Evolutionary conservation across 2,888 invertebrate genomes (phyloP), one percentile per base, ranked within the genome.

Genomic region (Euphydryas editha): DNA sequence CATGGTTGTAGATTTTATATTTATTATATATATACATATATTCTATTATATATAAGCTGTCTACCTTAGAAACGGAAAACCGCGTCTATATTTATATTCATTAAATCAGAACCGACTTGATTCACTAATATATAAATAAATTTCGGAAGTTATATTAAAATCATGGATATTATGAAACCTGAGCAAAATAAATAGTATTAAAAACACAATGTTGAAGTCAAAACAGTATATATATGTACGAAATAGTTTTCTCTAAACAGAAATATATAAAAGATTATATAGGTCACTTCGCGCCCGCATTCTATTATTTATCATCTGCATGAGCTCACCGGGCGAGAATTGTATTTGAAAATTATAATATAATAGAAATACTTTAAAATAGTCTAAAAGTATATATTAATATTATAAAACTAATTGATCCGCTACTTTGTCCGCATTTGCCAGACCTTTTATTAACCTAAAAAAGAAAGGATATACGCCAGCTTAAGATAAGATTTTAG

Each of bases 231-330:
- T 37, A 56, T 30, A 63, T 49, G 39, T 15, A 17, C 37, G 37
- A 20, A 63, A 39, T 47, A 18, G 51, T 44, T 51, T 59, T 30
- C 51, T 51, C 58, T 30, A n/a, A 44, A 58, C 51, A 44, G 58
- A 59, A 49, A 57, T 51, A 37, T 44, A 37, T 59, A 30, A 21
- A 11, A n/a, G 64, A 7, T 17, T 59, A 59, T 64, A 2, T 64
- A 36, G 64, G 64, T 54, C 64, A 42, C 58, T 24, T 49, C 36
- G n/a, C 36, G 30, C 49, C 49, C 30, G 54, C 17, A n/a, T 42
- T 63, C 30, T 18, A 36, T 54, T 54, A 54, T 54, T 54, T 54
- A 36, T 54, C 36, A 18, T 36, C 18, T 17, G 21, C 49, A 49
- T 51, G 54, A 54, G 17, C 54, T 54, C 54, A 54, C 54, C 24